Base-by-base conservation (phyloP, 2,113 vertebrate species). In the Mus spicilegus region DNA sequence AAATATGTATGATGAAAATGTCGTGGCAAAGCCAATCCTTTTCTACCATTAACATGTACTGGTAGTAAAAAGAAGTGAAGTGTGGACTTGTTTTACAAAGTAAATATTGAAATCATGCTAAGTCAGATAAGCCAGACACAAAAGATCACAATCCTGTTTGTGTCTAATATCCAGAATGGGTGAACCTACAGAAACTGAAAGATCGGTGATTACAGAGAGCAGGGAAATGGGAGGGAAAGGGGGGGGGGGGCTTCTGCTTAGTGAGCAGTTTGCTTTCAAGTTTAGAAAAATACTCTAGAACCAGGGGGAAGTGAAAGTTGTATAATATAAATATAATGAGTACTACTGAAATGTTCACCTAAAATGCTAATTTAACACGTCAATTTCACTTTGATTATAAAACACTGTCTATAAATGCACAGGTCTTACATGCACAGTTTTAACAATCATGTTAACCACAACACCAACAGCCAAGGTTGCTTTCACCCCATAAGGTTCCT, bases 371-470 rank as follows among this genome's bases (percentile, higher is more conserved):
- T 36, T 46, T 69, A 87, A 69, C 81, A 51, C 39, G 14, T 26
- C 49, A 69, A 7, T 61, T 73, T 84, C 24, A 90, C 19, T 30
- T 89, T 42, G 39, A 19, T 91, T 42, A 51, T 76, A 82, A 61
- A 87, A 87, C 28, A 58, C 14, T 61, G 80, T 42, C 22, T 19
- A 84, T 58, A 88, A 93, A 63, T 6, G 22, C 49, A 89, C 7
- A 87, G 39, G 51, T 90, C 10, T 95, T 82, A 73, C 26, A 70
- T 86, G 72, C 36, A 82, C 67, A 82, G 20, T 84, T 81, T 87
- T 46, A 88, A 82, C 42, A 84, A 90, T 42, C 42, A 16, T 7
- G 16, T 81, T 24, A 46, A 14, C 33, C 33, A 36, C 19, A 51
- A 70, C 61, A 89, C 26, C 42, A 91, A 77, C 5, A 69, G 46